Evolutionary conservation across 2,797 vertebrate genomes (phyloP), one percentile per base, ranked within the genome.

Genomic region (Enteromius paludinosus): DNA sequence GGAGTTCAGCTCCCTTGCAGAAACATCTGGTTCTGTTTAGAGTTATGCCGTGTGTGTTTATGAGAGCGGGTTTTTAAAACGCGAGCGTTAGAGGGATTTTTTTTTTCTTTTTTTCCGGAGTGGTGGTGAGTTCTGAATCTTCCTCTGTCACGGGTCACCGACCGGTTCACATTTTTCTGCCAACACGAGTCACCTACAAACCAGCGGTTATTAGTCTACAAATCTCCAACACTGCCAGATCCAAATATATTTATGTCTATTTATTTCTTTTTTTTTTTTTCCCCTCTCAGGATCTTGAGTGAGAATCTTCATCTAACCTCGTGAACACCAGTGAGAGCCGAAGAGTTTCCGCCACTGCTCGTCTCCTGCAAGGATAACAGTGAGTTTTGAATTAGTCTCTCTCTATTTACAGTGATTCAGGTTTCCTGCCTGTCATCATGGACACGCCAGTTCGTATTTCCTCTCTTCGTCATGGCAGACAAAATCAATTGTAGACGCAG

Each of bases 21-120:
- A 83, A 88, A 91, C 92, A 92, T 93, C 91, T 93, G 93, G 86
- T 84, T 89, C 76, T 87, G 49, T 90, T 92, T 89, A 87, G 23
- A 84, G 79, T 78, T 78, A 83, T 87, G 85, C 79, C 84, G 87
- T 86, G 87, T 75, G 92, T 87, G 90, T 90, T 88, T 78, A 86
- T 88, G 73, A 86, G 82, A 66, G 74, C 47, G 86, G 20, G 82
- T 93, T 93, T 89, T 92, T 91, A 91, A 90, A 91, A 89, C 84
- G 56, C 61, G 10, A 88, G 85, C 75, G 87, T 88, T 85, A 86
- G 90, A 82, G 79, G 85, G 88, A 87, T 86, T 89, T 89, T 83
- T 84, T 38, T 45, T 45, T 15, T 76, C 86, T 87, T 90, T 89
- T 84, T 76, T 87, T 71, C 85, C 84, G 86, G 84, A 85, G 30